phyloP scores from a whole-genome alignment of 2,113 vertebrate genomes.

The Eidolon helvum region DNA sequence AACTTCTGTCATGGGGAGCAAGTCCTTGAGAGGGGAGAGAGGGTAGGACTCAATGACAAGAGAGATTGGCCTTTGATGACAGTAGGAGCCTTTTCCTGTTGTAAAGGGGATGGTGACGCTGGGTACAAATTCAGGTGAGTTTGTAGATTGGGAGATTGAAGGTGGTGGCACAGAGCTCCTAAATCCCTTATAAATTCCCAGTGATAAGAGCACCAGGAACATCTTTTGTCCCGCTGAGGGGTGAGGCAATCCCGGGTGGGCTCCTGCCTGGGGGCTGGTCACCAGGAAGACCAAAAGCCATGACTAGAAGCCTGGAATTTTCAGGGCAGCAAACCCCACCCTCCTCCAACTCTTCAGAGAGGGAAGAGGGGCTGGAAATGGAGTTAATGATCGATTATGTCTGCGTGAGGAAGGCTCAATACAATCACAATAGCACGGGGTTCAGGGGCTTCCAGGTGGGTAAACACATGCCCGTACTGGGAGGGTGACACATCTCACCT shows the following conservation, averaged over 20 bases:
- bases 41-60: not conserved
- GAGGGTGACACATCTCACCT: not conserved
- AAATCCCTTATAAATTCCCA: not conserved
- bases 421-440: not conserved
- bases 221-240: not conserved
- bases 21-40: not conserved
- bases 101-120: not conserved
- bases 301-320: not conserved
- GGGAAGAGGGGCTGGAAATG: no score
- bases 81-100: not conserved
- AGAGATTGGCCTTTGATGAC: not conserved
- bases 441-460: not conserved
- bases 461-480: fast-evolving
- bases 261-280: not conserved
- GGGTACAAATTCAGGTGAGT: not conserved
- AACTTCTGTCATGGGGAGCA: not conserved
- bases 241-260: not conserved
- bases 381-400: not conserved
- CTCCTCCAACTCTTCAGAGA: not conserved
- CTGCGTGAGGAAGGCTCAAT: not conserved
- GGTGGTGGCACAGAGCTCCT: not conserved
- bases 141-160: not conserved
- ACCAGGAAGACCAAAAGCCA: not conserved
- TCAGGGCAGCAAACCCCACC: fast-evolving
- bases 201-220: not conserved